A percentile compares a stretch with the other conserved stretches of the same genome.
These are phyloP conservation scores for Pheosia gnoma DNA, from an alignment of 2,888 invertebrate genomes.

Conservation along the genomic window DNA sequence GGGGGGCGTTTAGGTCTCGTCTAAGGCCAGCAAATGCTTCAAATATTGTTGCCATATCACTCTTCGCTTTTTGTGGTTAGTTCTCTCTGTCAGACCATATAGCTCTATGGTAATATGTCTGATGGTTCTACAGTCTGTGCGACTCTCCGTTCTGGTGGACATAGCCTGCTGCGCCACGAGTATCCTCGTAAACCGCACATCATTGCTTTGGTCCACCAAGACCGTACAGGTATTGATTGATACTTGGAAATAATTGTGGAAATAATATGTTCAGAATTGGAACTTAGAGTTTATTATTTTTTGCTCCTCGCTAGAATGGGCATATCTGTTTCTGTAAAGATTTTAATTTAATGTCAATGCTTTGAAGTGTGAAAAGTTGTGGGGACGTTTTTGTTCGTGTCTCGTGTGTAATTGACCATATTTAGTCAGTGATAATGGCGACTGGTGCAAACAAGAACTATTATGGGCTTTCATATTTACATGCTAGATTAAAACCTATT, in stretches of 20 bases:
- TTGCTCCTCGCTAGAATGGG: slow-evolving; percentile 24
- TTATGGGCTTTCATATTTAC: too few relatives aligned
- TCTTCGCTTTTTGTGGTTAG: too few relatives aligned
- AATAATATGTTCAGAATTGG: slow-evolving; percentile 30
- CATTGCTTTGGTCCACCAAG: background rate
- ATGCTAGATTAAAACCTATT: too few relatives aligned
- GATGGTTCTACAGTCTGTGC: too few relatives aligned
- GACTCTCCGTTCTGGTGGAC: too few relatives aligned
- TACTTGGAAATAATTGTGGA: slow-evolving; percentile 55
- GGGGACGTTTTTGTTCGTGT: background rate
- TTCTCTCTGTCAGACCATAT: too few relatives aligned
- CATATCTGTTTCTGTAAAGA: slow-evolving; percentile 30
- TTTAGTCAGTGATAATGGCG: background rate
- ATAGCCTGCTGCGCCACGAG: too few relatives aligned
- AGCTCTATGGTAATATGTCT: too few relatives aligned
- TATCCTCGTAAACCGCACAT: background rate
- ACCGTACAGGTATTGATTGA: slow-evolving; percentile 37
- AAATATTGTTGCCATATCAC: too few relatives aligned
- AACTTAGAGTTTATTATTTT: slow-evolving; percentile 31
- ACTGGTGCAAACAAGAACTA: background rate
- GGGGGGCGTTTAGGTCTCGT: too few relatives aligned
- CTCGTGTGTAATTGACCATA: slow-evolving; percentile 1
- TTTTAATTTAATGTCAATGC: slow-evolving; percentile 19
- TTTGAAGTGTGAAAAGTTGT: slow-evolving; percentile 1
- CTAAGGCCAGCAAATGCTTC: too few relatives aligned